Evolutionary conservation across 2,113 vertebrate genomes (phyloP).

Genomic region (Collichthys lucidus): DNA sequence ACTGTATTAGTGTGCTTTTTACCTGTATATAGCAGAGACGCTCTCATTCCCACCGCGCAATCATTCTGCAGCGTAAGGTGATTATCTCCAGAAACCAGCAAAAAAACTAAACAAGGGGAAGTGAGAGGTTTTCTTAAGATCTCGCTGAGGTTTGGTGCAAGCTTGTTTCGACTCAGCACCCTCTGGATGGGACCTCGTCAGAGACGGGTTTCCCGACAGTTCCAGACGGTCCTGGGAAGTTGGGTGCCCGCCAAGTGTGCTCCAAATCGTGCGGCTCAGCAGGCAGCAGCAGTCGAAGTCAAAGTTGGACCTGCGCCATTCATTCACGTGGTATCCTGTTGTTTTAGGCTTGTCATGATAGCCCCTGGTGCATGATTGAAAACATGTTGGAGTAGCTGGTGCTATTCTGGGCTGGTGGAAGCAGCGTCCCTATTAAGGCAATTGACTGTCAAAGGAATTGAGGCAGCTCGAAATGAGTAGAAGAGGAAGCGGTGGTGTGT

Average conservation of each 20-base stretch:
- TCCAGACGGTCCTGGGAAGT: conserved; percentile 43
- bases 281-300: conserved; percentile 46
- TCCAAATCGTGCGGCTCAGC: conserved; percentile 37
- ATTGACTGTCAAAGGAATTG: conserved; percentile 49
- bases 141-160: conserved; percentile 35
- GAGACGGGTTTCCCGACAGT: conserved; percentile 53
- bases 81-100: conserved; percentile 27
- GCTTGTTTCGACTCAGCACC: conserved; percentile 36
- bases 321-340: conserved; percentile 77
- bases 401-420: conserved; percentile 53
- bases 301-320: conserved; percentile 57
- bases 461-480: conserved; percentile 23
- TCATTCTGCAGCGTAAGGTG: conserved; percentile 19
- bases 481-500: conserved; percentile 49
- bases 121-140: conserved; percentile 36
- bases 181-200: conserved; percentile 28
- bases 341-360: conserved; percentile 71
- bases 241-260: conserved; percentile 48
- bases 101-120: not conserved
- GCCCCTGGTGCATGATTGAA: conserved; percentile 69
- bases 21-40: conserved; percentile 44
- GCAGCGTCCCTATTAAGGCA: conserved; percentile 51
- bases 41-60: not conserved
- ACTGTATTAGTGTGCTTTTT: conserved; percentile 8
- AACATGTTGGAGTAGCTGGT: conserved; percentile 61